Base-by-base conservation (phyloP, 2,888 invertebrate genomes). In the Sialis lutaria region DNA sequence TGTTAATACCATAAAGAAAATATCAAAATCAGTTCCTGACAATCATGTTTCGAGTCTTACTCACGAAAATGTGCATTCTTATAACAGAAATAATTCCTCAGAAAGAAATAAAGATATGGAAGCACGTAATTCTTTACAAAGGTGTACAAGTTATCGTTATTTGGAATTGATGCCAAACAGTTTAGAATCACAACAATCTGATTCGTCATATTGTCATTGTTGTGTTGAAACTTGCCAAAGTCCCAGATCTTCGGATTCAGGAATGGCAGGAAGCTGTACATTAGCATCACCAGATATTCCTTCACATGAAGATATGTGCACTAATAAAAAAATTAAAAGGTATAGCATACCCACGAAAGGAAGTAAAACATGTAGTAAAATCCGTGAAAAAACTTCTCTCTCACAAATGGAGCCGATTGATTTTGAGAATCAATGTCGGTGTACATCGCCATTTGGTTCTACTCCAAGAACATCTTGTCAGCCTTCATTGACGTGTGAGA, bases 231-330 rank as follows among this genome's bases (percentile, higher is more conserved):
- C 55, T 44, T 78, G 76, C 52, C 76, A 75, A 37, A 83, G 82
- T 62, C 79, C 79, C 0, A 69, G 82, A 51, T 83, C 82, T 6
- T 87, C 88, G 10, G 84, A 85, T 61, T 88, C 87, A 0, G 89
- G 89, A 30, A 82, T 89, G 67, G 88, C 85, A 1, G 88, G 87
- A 31, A 86, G 85, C 64, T 84, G 80, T 58, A 78, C 79, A 48
- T 68, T 83, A 50, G 75, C 82, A 5, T 81, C 82, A 1, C 82
- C 82, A 0, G 82, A 82, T 62, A 68, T 77, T n/a, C 63, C 64
- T 12, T 37, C 47, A 22, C 47, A 47, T 6, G 37, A 42, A 30
- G 58, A 53, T 33, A 58, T 61, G 50, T 53, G 53, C 1, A 52
- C 50, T 30, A 50, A 53, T 34, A 52, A 53, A 49, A 50, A 54